Evolutionary conservation across 2,113 vertebrate species (phyloP).

Genomic region (Carettochelys insculpta): DNA sequence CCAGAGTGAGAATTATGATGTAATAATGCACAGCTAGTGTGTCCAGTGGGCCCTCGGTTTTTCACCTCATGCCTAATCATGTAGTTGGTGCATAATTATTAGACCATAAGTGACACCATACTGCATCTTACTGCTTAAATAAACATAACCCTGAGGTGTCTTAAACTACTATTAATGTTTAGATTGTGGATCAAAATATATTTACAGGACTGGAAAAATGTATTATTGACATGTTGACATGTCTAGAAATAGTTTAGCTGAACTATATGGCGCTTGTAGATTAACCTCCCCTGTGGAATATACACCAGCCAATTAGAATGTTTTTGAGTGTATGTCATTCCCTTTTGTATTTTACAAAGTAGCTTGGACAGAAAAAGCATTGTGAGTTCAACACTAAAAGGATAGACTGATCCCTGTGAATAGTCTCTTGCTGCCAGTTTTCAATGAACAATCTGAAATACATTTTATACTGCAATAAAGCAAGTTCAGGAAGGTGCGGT

Average conservation of each 20-base stretch:
- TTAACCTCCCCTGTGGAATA: constrained; percentile 62
- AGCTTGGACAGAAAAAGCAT: constrained; percentile 31
- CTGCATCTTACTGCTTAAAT: constrained; percentile 62
- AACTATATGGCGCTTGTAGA: constrained; percentile 64
- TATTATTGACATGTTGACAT: constrained; percentile 65
- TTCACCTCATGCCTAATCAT: constrained; percentile 59
- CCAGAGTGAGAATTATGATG: constrained; percentile 60
- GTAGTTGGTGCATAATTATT: constrained; percentile 74
- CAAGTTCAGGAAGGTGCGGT: constrained; percentile 50
- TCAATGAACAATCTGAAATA: constrained; percentile 20
- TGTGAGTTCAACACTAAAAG: constrained; percentile 50
- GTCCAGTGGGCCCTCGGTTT: constrained; percentile 62
- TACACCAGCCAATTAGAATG: constrained; percentile 59
- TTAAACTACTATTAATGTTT: constrained; percentile 72
- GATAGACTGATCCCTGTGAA: constrained; percentile 23
- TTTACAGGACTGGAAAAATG: constrained; percentile 72
- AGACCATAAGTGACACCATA: constrained; percentile 67
- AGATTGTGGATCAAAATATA: constrained; percentile 73
- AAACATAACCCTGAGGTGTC: constrained; percentile 63
- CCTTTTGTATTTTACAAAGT: constrained; percentile 51
- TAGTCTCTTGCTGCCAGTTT: constrained; percentile 21
- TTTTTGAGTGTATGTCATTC: constrained; percentile 51
- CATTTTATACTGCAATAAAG: constrained; percentile 37
- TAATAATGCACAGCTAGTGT: constrained; percentile 57
- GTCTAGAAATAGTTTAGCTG: constrained; percentile 63